Conservation (phyloP, 2,113 vertebrate species). For the Chaetorhynchus papuensis region DNA sequence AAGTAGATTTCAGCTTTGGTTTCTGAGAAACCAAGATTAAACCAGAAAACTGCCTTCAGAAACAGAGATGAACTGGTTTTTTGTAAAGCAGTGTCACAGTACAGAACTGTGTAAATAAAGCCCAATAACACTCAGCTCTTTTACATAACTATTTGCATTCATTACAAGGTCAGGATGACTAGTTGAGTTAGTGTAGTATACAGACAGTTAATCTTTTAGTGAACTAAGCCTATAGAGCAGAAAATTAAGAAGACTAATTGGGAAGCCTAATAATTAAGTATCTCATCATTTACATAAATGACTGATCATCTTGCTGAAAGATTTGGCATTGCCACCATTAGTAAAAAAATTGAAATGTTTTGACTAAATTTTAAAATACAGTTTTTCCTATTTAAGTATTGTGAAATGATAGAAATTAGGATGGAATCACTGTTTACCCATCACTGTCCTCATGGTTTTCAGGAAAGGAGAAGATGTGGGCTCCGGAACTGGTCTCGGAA, state of each 20-base stretch:
- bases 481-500: background rate
- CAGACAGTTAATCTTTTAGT: background rate
- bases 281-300: background rate
- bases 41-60: background rate
- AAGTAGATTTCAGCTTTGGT: background rate
- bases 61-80: background rate
- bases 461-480: background rate
- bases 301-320: background rate
- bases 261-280: background rate
- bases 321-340: background rate
- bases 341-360: background rate
- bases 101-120: background rate
- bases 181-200: background rate
- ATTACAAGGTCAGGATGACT: background rate
- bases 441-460: background rate
- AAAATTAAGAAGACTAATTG: background rate
- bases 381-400: background rate
- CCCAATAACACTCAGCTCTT: background rate
- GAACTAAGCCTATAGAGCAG: background rate
- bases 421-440: background rate
- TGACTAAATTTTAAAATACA: background rate
- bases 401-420: background rate
- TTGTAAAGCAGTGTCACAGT: background rate
- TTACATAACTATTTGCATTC: background rate
- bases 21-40: constrained; percentile 16